Evolutionary conservation across 1,140 invertebrate species (phyloP), one percentile per base, ranked within the genome.

Genomic region (Aphaenogaster rudis): DNA sequence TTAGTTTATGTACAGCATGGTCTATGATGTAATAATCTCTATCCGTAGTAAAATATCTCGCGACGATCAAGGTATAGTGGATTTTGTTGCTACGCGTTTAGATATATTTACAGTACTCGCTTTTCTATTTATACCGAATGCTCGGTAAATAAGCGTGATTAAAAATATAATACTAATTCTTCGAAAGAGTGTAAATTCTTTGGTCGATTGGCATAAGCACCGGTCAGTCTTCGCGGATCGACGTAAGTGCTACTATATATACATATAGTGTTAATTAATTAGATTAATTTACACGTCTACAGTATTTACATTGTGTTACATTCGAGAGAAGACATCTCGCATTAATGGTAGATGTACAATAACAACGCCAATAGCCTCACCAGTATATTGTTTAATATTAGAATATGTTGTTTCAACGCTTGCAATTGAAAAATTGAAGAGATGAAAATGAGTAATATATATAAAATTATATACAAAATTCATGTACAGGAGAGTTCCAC

Each of bases 131-230:
- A n/a, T 66, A 39, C 7, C 74, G 63, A 74, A 76, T 42, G 67
- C 57, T 89, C 45, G 67, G 63, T 87, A 85, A 86, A 88, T 89
- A 87, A 64, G 61, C 11, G 17, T 54, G 87, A 61, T 79, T 86
- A 80, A 89, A 91, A 91, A 89, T 92, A 86, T 86, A 90, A 90
- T 61, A 63, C 50, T 78, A 74, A 78, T 21, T 87, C 39, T 86
- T 45, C 17, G 77, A 88, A 90, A 85, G 82, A 88, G 90, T 74
- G 86, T 89, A 48, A 48, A 85, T 91, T 95, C 94, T 95, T 95
- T 95, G 95, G 95, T 95, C 94, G 93, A 92, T 94, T 94, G 94
- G 94, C 93, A 94, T 91, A 92, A 94, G 92, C 94, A 93, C 93
- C 93, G 92, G 93, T 95, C 95, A 95, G 94, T 95, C 94, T 95